Conservation (phyloP, 2,888 invertebrate genomes). For the Ganaspis brasiliensis region DNA sequence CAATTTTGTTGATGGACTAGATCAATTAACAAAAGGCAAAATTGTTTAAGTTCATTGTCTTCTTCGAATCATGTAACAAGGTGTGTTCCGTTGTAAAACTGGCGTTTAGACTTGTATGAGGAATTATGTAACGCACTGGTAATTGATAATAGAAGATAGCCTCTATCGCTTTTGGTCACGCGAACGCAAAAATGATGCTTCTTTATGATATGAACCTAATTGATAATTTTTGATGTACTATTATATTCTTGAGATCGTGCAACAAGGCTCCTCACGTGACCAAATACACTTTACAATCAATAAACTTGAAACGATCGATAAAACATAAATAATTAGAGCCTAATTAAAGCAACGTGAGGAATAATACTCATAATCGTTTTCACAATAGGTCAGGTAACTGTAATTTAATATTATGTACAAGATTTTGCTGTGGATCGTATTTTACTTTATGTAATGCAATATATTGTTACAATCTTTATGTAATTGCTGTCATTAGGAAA, state of each 20-base stretch:
- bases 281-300: constrained; percentile 6
- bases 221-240: constrained; percentile 58
- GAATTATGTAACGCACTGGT: constrained; percentile 20
- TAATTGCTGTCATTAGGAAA: too few relatives aligned
- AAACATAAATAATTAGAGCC: constrained; percentile 17
- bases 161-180: constrained; percentile 42
- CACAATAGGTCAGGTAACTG: not conserved
- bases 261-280: constrained; percentile 6
- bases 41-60: too few relatives aligned
- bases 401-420: not conserved
- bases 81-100: not conserved
- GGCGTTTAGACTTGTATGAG: not conserved
- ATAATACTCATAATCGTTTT: constrained; percentile 12
- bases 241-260: constrained; percentile 14
- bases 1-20: too few relatives aligned
- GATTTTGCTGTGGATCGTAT: not conserved
- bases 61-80: not conserved
- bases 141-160: not conserved
- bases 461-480: not conserved
- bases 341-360: constrained; percentile 12
- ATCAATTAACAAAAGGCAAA: too few relatives aligned
- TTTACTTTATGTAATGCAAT: not conserved
- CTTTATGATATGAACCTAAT: constrained; percentile 47
- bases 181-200: constrained; percentile 49
- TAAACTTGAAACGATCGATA: constrained; percentile 33